phyloP scores from a whole-genome alignment of 1,140 invertebrate species.

The Diuraphis noxia region DNA sequence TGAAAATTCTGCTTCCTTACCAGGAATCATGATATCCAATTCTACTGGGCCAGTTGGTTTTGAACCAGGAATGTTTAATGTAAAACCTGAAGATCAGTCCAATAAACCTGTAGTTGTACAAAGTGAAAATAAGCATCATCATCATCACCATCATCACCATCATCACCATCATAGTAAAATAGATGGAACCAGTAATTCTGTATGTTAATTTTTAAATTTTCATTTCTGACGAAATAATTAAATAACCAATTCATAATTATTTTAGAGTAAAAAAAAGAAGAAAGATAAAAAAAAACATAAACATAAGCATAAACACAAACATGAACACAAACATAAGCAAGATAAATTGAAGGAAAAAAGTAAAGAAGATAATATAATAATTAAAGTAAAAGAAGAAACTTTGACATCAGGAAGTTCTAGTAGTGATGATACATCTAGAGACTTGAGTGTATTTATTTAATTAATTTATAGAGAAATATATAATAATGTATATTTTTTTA shows the following conservation, averaged over 20 bases:
- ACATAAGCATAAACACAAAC: constrained; percentile 76
- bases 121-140: constrained; percentile 30
- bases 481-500: background rate
- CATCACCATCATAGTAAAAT: constrained; percentile 47
- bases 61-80: constrained; percentile 78
- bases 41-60: constrained; percentile 68
- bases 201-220: constrained; percentile 63
- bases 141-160: constrained; percentile 39
- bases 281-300: constrained; percentile 84
- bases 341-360: constrained; percentile 59
- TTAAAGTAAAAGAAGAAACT: constrained; percentile 66
- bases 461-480: background rate
- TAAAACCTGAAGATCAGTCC: constrained; percentile 58
- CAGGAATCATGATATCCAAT: constrained; percentile 67
- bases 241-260: constrained; percentile 45
- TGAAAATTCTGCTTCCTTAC: constrained; percentile 75
- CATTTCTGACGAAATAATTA: constrained; percentile 46
- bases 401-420: constrained; percentile 69
- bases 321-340: constrained; percentile 72
- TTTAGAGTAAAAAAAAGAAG: constrained; percentile 70
- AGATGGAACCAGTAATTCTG: constrained; percentile 62
- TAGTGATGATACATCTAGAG: constrained; percentile 62
- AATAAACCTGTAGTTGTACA: background rate
- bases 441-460: constrained; percentile 51
- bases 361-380: constrained; percentile 60